Evolutionary conservation across 2,113 vertebrate genomes (phyloP), one percentile per base, ranked within the genome.

Genomic region (Morone chrysops): DNA sequence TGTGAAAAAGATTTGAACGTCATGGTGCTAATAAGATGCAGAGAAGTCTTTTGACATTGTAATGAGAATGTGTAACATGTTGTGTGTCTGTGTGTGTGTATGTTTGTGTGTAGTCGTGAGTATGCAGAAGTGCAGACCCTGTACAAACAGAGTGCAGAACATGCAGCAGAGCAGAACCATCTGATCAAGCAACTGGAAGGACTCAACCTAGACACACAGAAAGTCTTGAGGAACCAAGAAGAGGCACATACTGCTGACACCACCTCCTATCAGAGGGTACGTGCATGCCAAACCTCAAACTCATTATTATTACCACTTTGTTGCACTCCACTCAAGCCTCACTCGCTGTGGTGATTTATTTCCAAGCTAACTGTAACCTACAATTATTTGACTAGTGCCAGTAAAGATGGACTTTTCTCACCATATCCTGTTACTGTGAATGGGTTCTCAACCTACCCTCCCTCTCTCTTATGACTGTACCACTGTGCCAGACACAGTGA

Each of bases 181-280:
- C 93, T 98, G 80, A 97, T 99, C 93, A 95, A 95, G 90, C 96
- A 99, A 83, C 95, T 97, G 89, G 97, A 98, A 87, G 86, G 94
- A 82, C 96, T 98, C 84, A 97, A 96, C 90, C 93, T 95, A 71
- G 96, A 97, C 85, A 94, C 96, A 4, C 96, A 97, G 56, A 96
- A 94, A 91, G 95, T 97, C 80, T 87, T 98, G 87, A 96, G 92
- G 92, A 96, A 96, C 88, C 97, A 97, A 80, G 97, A 98, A 86
- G 95, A 96, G 89, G 95, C 94, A 25, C 96, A 97, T 78, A 94
- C 91, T 60, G 94, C 96, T 72, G 96, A 98, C 92, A 95, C 93
- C 62, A 91, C 93, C 75, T 97, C 96, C 0, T 96, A 97, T 87
- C 95, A 97, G 85, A 96, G 94, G 96, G 97, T 99, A 96, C 77